A percentile compares a stretch with the other conserved stretches of the same genome.
Conservation (phyloP, 2,113 vertebrate genomes). For the Maylandia zebra region DNA sequence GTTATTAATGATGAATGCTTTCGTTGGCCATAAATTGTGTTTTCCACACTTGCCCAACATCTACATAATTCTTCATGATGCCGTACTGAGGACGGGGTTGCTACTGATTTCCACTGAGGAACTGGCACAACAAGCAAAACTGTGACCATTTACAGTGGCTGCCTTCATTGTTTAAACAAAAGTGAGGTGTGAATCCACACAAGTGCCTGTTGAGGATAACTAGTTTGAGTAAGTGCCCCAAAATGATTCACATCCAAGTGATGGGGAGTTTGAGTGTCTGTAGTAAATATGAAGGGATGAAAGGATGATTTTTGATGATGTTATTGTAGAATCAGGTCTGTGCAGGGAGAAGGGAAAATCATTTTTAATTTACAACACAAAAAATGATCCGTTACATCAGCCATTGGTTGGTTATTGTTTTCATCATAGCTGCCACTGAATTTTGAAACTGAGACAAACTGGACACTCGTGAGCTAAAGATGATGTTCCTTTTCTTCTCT, state of each 20-base stretch:
- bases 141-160: background rate
- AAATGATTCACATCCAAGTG: background rate
- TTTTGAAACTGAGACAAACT: background rate
- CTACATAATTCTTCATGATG: background rate
- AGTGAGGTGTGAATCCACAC: background rate
- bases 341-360: background rate
- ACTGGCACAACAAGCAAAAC: background rate
- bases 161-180: background rate
- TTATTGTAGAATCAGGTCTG: background rate
- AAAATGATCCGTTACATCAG: rapidly evolving
- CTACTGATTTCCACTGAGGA: background rate
- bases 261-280: background rate
- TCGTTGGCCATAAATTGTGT: background rate
- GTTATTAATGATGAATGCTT: background rate
- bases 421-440: background rate
- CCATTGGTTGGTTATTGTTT: background rate
- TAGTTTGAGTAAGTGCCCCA: background rate
- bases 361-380: background rate
- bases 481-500: background rate
- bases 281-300: background rate
- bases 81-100: background rate
- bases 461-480: background rate
- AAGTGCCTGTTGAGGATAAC: background rate
- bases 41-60: background rate
- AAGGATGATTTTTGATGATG: rapidly evolving